phyloP scores from a whole-genome alignment of 2,113 vertebrate species.

The Cyphomyrus plagiostoma region DNA sequence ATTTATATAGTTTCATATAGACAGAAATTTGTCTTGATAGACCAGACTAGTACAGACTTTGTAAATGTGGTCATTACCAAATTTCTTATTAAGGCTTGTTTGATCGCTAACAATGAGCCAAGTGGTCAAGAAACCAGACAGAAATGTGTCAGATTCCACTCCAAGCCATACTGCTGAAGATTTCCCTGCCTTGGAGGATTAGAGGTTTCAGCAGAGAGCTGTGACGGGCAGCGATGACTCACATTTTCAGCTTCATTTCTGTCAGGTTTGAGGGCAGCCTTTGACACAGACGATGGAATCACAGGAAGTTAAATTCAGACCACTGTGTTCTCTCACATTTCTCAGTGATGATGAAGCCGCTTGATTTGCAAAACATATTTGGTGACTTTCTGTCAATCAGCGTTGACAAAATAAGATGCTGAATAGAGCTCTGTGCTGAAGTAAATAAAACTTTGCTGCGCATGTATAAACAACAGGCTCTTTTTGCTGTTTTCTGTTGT shows the following conservation, averaged over 20 bases:
- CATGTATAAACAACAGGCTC: neutral
- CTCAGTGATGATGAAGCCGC: neutral
- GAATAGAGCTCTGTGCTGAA: neutral
- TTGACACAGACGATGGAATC: conserved; percentile 36
- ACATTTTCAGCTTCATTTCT: conserved; percentile 52
- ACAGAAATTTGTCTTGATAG: neutral
- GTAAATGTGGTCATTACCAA: neutral
- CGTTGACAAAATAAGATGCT: neutral
- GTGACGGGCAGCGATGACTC: conserved; percentile 42
- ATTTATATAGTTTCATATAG: neutral
- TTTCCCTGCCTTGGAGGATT: conserved; percentile 51
- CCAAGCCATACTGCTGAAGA: conserved; percentile 45
- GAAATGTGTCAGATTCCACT: conserved; percentile 54
- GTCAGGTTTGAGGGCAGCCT: conserved; percentile 42
- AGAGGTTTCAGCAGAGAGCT: conserved; percentile 26
- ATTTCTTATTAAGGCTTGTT: neutral
- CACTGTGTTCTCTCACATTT: neutral
- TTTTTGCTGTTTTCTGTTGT: neutral
- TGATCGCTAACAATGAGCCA: neutral
- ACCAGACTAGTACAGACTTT: neutral
- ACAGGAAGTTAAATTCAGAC: conserved; percentile 21
- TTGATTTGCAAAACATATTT: conserved; percentile 1
- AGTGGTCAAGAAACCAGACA: conserved; percentile 22
- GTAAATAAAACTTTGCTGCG: neutral
- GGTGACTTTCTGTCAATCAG: neutral